A percentile compares a stretch with the other conserved stretches of the same genome.
phyloP scores from a whole-genome alignment of 2,113 vertebrate species.

The Henicopernis longicauda region DNA sequence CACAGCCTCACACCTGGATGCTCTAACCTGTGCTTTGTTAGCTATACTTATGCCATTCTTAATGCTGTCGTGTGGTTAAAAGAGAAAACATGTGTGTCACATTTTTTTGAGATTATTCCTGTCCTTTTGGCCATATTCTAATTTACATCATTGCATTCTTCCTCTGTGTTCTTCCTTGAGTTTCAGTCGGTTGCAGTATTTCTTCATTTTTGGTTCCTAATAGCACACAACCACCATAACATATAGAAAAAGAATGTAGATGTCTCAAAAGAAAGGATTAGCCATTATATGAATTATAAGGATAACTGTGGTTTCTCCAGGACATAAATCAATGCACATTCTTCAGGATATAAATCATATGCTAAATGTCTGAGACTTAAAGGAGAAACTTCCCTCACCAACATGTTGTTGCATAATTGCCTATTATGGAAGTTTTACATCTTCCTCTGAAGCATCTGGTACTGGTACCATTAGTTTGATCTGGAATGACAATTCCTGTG shows the following conservation, averaged over 20 bases:
- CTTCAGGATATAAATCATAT: constrained; percentile 17
- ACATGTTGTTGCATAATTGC: constrained; percentile 29
- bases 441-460: constrained; percentile 58
- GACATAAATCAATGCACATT: constrained; percentile 48
- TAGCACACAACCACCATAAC: not conserved
- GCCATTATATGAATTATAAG: not conserved
- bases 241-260: not conserved
- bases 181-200: not conserved
- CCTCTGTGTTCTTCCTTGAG: not conserved
- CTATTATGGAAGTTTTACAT: constrained; percentile 43
- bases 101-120: not conserved
- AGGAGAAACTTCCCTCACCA: not conserved
- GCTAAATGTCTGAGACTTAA: constrained; percentile 7
- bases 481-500: constrained; percentile 12
- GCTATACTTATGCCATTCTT: not conserved
- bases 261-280: not conserved
- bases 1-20: not conserved
- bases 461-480: constrained; percentile 44
- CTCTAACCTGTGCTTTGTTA: not conserved
- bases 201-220: not conserved
- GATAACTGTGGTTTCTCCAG: not conserved
- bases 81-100: not conserved
- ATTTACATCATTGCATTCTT: not conserved
- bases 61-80: not conserved
- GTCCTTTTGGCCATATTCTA: not conserved